Base-by-base conservation (phyloP, 2,888 invertebrate genomes). In the Lasius fuliginosus region DNA sequence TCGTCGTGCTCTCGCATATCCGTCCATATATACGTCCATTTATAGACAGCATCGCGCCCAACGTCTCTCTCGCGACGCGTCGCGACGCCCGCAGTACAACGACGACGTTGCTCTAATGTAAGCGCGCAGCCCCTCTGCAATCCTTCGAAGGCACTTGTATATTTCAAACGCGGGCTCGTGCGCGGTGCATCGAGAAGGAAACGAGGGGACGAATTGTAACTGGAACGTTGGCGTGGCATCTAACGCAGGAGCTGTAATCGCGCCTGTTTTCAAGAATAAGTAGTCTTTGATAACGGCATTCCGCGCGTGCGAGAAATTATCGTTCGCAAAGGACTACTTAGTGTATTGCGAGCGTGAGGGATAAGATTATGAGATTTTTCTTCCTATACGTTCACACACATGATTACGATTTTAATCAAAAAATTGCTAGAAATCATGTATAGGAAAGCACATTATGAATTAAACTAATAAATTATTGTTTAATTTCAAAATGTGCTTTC, bases 31-130 rank as follows among this genome's bases (percentile, higher is more conserved):
- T 82, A n/a, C 42, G 84, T 86, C 86, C 87, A 86, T 88, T 84
- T 86, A 83, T 79, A 86, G 74, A 62, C 85, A 86, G 79, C 82
- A 83, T 75, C 86, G 84, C 23, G 23, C 23, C 23, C 23, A 83
- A 83, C 85, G 84, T 73, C 40, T 40, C 83, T 65, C 65, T 40
- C 71, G 49, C 64, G 36, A 73, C 46, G 64, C 65, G 65, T 23
- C 64, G 89, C 88, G 90, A 42, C 89, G 87, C 87, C 79, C 87
- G 90, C 92, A 92, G 90, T 91, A 92, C 90, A 91, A 92, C 90
- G 90, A 91, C 90, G 89, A 90, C 91, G 91, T 92, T 92, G 88
- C 91, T 81, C 73, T 92, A 23, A 23, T 23, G 23, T 23, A 91
- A 92, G 92, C 42, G 92, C 42, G 49, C n/a, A 18, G 33, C 53